Conservation (phyloP, 1,140 invertebrate species). For the Pseudobourletiella spinata region DNA sequence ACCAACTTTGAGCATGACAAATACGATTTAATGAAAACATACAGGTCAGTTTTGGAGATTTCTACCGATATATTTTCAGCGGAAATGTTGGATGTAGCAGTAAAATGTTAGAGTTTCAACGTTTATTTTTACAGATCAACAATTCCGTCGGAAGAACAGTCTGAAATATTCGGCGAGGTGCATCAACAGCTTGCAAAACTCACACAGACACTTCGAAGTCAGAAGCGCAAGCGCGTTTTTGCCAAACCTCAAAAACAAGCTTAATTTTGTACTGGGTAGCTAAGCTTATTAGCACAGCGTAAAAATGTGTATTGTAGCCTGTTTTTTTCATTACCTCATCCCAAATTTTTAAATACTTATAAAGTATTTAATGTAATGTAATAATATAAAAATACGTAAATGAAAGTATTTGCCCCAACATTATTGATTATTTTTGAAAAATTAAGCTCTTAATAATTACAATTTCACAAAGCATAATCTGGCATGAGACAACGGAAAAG, state of each 20-base stretch:
- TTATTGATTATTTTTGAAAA: too few species aligned
- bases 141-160: conserved; percentile 78
- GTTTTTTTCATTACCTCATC: too few species aligned
- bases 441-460: too few species aligned
- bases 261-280: too few species aligned
- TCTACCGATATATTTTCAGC: background rate
- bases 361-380: too few species aligned
- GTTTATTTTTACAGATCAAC: conserved; percentile 49
- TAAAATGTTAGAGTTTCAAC: background rate
- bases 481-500: too few species aligned
- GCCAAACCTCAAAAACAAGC: conserved; percentile 50
- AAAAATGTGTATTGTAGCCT: too few species aligned
- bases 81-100: background rate
- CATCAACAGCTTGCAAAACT: conserved; percentile 61
- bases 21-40: conserved; percentile 89
- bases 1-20: conserved; percentile 42
- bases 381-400: too few species aligned
- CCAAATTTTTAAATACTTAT: too few species aligned
- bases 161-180: conserved; percentile 73
- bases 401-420: too few species aligned
- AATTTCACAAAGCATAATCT: too few species aligned
- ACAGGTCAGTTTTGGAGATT: conserved; percentile 56
- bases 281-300: too few species aligned
- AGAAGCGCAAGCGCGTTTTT: conserved; percentile 57
- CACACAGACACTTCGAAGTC: conserved; percentile 54